Conservation (phyloP, 2,888 invertebrate species). For the Sthenelais limicola region DNA sequence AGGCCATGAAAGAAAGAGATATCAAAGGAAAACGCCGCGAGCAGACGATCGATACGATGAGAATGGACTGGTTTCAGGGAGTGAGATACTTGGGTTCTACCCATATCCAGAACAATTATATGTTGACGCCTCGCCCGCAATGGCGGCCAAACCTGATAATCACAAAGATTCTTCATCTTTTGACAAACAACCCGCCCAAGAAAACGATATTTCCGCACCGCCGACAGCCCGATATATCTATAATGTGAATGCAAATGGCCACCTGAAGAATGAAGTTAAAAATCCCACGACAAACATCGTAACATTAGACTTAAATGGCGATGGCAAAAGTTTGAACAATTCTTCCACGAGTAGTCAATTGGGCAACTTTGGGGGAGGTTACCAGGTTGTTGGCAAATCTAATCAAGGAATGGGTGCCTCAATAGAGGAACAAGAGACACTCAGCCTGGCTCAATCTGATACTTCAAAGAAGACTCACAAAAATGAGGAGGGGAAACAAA, state of each 20-base stretch:
- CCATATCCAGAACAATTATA: conserved; percentile 1
- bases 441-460: background rate
- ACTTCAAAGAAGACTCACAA: background rate
- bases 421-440: background rate
- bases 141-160: background rate
- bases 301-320: conserved; percentile 2
- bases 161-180: background rate
- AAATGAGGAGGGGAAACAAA: background rate
- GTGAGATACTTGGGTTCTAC: conserved; percentile 20
- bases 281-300: background rate
- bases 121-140: background rate
- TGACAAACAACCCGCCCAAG: background rate
- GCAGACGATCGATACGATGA: too few species aligned
- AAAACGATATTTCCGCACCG: background rate
- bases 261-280: background rate
- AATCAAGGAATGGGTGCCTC: background rate
- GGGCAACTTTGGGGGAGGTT: background rate
- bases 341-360: background rate
- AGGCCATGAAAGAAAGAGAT: too few species aligned
- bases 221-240: background rate
- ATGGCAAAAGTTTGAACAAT: too few species aligned
- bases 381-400: background rate
- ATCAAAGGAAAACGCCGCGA: too few species aligned
- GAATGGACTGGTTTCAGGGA: background rate
- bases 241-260: conserved; percentile 4